Percentiles rank a stretch among this genome's conserved stretches.
phyloP scores from a whole-genome alignment of 2,888 invertebrate genomes.

The Lithosia quadra region DNA sequence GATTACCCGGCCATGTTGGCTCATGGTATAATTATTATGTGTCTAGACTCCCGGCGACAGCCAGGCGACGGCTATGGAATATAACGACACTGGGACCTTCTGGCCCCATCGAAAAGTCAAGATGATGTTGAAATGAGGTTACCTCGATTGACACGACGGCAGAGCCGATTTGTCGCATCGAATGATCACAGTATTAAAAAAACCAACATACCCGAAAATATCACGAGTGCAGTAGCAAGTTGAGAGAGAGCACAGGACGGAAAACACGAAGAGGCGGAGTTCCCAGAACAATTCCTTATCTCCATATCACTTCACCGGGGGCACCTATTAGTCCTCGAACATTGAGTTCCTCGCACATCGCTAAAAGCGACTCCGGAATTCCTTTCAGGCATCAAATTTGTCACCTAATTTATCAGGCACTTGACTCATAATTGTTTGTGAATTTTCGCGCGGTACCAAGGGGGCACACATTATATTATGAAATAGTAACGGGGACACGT shows the following conservation, averaged over 20 bases:
- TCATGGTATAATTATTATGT: constrained; percentile 80
- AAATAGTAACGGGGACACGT: constrained; percentile 86
- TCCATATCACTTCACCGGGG: constrained; percentile 82
- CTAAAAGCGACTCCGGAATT: constrained; percentile 74
- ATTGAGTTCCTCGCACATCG: constrained; percentile 74
- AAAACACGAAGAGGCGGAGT: constrained; percentile 78
- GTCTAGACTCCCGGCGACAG: constrained; percentile 84
- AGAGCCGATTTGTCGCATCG: constrained; percentile 38
- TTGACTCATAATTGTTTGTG: constrained; percentile 85
- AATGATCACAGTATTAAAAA: constrained; percentile 26
- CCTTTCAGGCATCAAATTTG: constrained; percentile 82
- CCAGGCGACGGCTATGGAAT: constrained; percentile 74
- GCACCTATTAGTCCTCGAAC: constrained; percentile 78
- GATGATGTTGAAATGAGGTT: constrained; percentile 47
- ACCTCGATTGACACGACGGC: constrained; percentile 38
- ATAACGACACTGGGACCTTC: constrained; percentile 67
- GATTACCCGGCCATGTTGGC: constrained; percentile 77
- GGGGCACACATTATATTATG: constrained; percentile 86
- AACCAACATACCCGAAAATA: constrained; percentile 73
- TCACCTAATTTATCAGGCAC: constrained; percentile 84
- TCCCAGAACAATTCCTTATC: constrained; percentile 77
- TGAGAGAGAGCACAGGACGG: constrained; percentile 80
- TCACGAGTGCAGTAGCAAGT: constrained; percentile 71
- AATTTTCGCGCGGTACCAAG: constrained; percentile 84
- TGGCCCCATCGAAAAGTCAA: constrained; percentile 43